Base-by-base conservation (phyloP, 2,888 invertebrate genomes). In the Deilephila elpenor region DNA sequence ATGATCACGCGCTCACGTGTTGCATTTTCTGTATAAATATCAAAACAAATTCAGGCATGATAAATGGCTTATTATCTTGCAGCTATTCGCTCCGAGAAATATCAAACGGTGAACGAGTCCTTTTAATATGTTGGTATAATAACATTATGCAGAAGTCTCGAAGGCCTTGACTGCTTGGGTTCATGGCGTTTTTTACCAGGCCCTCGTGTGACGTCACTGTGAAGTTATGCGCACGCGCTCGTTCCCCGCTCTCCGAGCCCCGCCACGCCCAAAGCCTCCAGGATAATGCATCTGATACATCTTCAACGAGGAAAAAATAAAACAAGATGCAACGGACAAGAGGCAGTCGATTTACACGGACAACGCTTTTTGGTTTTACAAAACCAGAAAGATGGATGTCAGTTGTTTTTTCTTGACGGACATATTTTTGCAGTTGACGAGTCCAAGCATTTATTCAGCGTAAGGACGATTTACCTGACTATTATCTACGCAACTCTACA, bases 271-370 rank as follows among this genome's bases (percentile, higher is more conserved):
- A 86, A 83, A 87, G 84, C 89, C 87, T 88, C 88, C 92, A 92
- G 93, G 92, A 93, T 93, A 92, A 92, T 90, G 87, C 88, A 87
- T 83, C 88, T 90, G 91, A 92, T 93, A 89, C 90, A 91, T 92
- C 91, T 90, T 89, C 89, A 88, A 91, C 86, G 87, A 90, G 87
- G 84, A 90, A 91, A 92, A 90, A 89, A 86, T 80, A 82, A 89
- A 92, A 91, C 88, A 84, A 90, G 88, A 88, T 86, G 83, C 90
- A 86, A 80, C 83, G 86, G 83, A 87, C 89, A 87, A 87, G 86
- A 82, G 88, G 86, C 89, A 89, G 87, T 85, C 89, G 89, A 89
- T 90, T 93, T 89, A 91, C 90, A 89, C 88, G 87, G 84, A 85
- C 86, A 81, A 87, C 86, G 86, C 86, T 87, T 88, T 90, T 88